Evolutionary conservation across 92 coral and sea anemone genomes (phyloP), one percentile per base, ranked within the genome.

Genomic region (Paramuricea clavata): DNA sequence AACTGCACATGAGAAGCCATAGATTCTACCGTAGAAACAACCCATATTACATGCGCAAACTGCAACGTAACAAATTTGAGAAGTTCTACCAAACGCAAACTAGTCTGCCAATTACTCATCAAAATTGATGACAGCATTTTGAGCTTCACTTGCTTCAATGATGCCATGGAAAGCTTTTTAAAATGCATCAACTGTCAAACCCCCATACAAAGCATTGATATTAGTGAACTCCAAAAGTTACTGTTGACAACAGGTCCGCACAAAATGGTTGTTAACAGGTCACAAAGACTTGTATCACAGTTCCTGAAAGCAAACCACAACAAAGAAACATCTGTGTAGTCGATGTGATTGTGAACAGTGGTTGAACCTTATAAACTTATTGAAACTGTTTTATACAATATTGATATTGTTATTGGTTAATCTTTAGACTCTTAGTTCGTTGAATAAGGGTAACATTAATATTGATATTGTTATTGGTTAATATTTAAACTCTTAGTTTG

Each of bases 1-100:
- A 88, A 74, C 33, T 79, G 75, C 64, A 21, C 81, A 87, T 41
- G 76, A 81, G 87, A 87, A 86, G 69, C 87, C 71, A 75, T 57
- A 69, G 84, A 52, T 56, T 76, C 87, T 41, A n/a, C 25, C 1
- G 49, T 6, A 42, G 86, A 91, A 76, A 41, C 82, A 69, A 81
- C 56, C 81, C n/a, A n/a, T n/a, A 86, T 85, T 57, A 87, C 93
- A 52, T 91, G 93, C 81, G 77, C 71, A 65, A 91, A 91, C 62
- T 87, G 91, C 81, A 76, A 78, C 57, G 81, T 83, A 69, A 78
- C 89, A 60, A 87, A 83, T 36, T 67, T 83, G 11, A 79, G 76
- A 76, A 54, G 82, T 83, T 64, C 78, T 71, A 60, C 87, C 36
- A 71, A 88, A 79, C 56, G 68, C 79, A 91, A 91, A 74, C 74